phyloP scores from a whole-genome alignment of 2,888 invertebrate genomes.

The Eremobia ochroleuca region DNA sequence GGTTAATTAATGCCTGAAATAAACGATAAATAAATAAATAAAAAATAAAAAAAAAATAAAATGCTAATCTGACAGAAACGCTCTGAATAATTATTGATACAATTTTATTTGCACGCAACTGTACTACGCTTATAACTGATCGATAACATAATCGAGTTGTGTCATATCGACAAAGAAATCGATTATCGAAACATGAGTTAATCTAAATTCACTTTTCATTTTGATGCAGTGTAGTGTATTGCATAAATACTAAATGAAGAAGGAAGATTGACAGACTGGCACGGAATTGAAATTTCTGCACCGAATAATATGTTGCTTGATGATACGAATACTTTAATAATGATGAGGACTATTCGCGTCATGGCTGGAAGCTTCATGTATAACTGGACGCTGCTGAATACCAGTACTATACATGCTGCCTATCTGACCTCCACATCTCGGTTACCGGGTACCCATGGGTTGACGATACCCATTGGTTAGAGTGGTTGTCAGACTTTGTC shows the following conservation, averaged over 20 bases:
- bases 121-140: background rate
- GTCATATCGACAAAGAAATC: slow-evolving; percentile 12
- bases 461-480: no score
- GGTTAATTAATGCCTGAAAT: no score
- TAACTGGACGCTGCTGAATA: no score
- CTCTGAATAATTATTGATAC: background rate
- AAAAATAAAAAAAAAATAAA: no score
- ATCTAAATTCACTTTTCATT: background rate
- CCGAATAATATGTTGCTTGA: slow-evolving; percentile 4
- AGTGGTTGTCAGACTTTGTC: no score
- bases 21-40: no score
- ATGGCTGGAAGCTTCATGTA: background rate
- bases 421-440: no score
- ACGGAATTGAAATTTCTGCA: slow-evolving; percentile 6
- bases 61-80: background rate
- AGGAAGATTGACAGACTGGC: slow-evolving; percentile 12
- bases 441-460: no score
- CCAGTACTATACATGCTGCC: no score
- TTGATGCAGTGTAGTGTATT: background rate
- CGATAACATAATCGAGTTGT: slow-evolving; percentile 9
- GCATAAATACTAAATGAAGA: slow-evolving; percentile 13
- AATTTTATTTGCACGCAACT: slow-evolving; percentile 2
- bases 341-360: background rate
- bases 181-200: background rate
- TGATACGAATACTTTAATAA: slow-evolving; percentile 13